Percentiles rank a stretch among this genome's conserved stretches.
Evolutionary conservation across 2,888 invertebrate genomes (phyloP).

Genomic region (Limenitis arthemis): DNA sequence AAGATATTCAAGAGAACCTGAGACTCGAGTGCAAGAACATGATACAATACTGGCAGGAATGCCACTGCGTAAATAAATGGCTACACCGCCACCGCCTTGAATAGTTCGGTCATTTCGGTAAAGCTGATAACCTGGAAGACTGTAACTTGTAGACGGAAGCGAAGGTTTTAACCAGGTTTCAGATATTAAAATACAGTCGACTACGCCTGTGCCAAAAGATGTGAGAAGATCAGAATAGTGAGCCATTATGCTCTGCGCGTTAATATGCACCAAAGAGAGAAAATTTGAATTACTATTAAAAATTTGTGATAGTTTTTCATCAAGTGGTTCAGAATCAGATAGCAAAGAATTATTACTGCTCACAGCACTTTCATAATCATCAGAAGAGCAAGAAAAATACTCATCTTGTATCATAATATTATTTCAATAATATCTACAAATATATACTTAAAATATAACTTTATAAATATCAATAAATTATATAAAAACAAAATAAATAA

Average conservation of each 20-base stretch:
- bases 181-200: not conserved
- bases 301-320: not conserved
- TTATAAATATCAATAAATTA: too few relatives aligned
- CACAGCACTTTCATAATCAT: not conserved
- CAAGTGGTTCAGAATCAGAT: not conserved
- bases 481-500: too few relatives aligned
- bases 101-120: not conserved
- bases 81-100: not conserved
- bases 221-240: not conserved
- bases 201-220: not conserved
- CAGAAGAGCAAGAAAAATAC: not conserved
- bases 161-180: not conserved
- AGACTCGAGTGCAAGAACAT: not conserved
- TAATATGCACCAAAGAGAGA: not conserved
- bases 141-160: not conserved
- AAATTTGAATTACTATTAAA: not conserved
- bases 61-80: not conserved
- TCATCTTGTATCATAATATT: not conserved
- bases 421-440: not conserved
- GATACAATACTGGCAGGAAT: not conserved
- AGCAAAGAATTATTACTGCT: not conserved
- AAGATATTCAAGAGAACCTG: slow-evolving; percentile 3
- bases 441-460: not conserved
- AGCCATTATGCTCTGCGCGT: slow-evolving; percentile 1
- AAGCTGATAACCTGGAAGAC: not conserved